Percentiles rank a stretch among this genome's conserved stretches.
phyloP scores from a whole-genome alignment of 1,140 invertebrate species.

The Anastrepha ludens region DNA sequence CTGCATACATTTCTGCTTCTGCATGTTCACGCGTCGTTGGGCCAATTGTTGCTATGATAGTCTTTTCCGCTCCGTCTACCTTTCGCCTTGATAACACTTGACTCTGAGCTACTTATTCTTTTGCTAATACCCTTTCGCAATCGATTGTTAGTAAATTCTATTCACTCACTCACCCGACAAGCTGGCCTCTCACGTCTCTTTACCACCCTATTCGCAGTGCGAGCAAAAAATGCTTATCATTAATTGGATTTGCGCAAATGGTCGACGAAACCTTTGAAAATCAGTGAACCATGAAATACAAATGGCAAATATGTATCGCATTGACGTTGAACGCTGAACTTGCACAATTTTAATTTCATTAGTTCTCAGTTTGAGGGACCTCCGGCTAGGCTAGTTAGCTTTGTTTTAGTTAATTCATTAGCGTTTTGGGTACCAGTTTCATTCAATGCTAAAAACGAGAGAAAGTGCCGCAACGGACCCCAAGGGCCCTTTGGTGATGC shows the following conservation, averaged over 20 bases:
- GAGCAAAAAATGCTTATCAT: slow-evolving; percentile 16
- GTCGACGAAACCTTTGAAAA: slow-evolving; percentile 21
- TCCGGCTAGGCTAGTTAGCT: slow-evolving; percentile 6
- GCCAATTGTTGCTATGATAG: not conserved
- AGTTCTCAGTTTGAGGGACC: slow-evolving; percentile 18
- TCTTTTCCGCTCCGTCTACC: not conserved
- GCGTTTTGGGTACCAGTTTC: not conserved
- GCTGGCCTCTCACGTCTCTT: not conserved
- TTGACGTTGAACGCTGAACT: slow-evolving; percentile 40
- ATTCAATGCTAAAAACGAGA: not conserved
- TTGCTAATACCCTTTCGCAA: not conserved
- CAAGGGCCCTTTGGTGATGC: not conserved
- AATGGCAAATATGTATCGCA: slow-evolving; percentile 36
- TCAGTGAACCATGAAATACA: slow-evolving; percentile 38
- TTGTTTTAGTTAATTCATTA: not conserved
- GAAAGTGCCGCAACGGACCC: not conserved
- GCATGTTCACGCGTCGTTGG: not conserved
- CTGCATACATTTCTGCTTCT: not conserved
- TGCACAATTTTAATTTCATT: slow-evolving; percentile 34
- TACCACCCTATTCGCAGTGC: not conserved
- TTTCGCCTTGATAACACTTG: not conserved
- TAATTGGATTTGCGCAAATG: slow-evolving; percentile 45
- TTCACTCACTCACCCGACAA: not conserved
- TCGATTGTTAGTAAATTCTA: not conserved
- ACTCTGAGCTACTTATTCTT: slow-evolving; percentile 12